A percentile compares a stretch with the other conserved stretches of the same genome.
Evolutionary conservation across 2,888 invertebrate species (phyloP).

Genomic region (Amphiduros pacificus): DNA sequence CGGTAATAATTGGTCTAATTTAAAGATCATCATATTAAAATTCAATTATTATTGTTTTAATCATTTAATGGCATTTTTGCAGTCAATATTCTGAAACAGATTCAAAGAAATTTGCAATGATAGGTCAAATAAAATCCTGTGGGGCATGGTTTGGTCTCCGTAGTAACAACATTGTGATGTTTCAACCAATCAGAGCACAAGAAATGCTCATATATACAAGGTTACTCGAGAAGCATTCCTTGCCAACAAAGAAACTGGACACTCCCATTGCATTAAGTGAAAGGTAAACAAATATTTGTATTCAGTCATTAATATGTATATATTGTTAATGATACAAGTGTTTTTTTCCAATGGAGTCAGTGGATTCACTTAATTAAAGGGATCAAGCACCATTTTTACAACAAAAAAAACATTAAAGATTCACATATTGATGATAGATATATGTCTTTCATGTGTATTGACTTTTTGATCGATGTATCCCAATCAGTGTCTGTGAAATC

Average conservation of each 20-base stretch:
- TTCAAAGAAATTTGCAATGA: neutral
- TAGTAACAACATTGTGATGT: conserved; percentile 36
- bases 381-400: no score
- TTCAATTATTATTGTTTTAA: neutral
- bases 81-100: neutral
- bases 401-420: no score
- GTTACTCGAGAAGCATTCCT: conserved; percentile 39
- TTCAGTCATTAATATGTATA: neutral
- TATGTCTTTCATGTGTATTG: no score
- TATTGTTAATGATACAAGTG: neutral
- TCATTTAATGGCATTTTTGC: neutral
- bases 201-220: conserved; percentile 43
- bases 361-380: no score
- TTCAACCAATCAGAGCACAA: conserved; percentile 44
- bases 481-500: no score
- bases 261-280: conserved; percentile 33
- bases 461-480: no score
- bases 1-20: no score
- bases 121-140: conserved; percentile 1
- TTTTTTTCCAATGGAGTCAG: no score
- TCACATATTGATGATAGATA: no score
- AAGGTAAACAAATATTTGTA: conserved; percentile 29
- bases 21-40: no score
- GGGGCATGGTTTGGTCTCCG: conserved; percentile 30
- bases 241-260: conserved; percentile 32